Evolutionary conservation across 2,888 invertebrate species (phyloP).

Genomic region (Hypselothyrea guttata): DNA sequence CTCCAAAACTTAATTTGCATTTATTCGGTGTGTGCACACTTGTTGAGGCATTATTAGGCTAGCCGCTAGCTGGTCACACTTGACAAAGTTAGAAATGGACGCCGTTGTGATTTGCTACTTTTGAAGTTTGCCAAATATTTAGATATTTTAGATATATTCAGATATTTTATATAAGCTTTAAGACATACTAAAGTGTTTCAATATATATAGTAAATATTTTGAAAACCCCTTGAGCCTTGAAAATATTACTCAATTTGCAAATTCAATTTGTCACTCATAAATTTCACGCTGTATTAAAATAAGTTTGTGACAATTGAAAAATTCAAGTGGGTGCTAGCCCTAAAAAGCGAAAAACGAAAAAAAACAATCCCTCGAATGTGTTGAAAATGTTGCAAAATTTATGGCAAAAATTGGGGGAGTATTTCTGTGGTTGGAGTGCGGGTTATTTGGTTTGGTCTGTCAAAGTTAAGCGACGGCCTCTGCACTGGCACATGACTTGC

Average conservation of each 20-base stretch:
- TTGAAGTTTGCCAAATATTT: no score
- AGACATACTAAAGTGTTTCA: no score
- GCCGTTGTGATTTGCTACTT: no score
- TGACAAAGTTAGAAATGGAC: no score
- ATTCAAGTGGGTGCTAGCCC: conserved; percentile 58
- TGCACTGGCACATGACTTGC: conserved; percentile 77
- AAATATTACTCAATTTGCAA: conserved; percentile 72
- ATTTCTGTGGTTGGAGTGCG: conserved; percentile 10
- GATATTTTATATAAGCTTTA: no score
- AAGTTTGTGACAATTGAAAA: conserved; percentile 76
- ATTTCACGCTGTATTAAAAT: conserved; percentile 79
- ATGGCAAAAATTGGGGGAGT: conserved; percentile 54
- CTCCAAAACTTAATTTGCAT: no score
- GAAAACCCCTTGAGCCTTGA: not conserved
- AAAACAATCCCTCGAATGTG: conserved; percentile 40
- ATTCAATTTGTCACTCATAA: conserved; percentile 80
- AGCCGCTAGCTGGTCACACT: no score
- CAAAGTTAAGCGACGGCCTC: conserved; percentile 79
- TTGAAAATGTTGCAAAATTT: conserved; percentile 70
- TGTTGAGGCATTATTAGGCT: no score
- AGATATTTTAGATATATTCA: no score
- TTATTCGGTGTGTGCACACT: no score
- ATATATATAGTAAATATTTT: no score
- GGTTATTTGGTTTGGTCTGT: conserved; percentile 63
- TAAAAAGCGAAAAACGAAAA: conserved; percentile 7